Conservation (phyloP, 1,140 invertebrate genomes). For the Camponotus pennsylvanicus region DNA sequence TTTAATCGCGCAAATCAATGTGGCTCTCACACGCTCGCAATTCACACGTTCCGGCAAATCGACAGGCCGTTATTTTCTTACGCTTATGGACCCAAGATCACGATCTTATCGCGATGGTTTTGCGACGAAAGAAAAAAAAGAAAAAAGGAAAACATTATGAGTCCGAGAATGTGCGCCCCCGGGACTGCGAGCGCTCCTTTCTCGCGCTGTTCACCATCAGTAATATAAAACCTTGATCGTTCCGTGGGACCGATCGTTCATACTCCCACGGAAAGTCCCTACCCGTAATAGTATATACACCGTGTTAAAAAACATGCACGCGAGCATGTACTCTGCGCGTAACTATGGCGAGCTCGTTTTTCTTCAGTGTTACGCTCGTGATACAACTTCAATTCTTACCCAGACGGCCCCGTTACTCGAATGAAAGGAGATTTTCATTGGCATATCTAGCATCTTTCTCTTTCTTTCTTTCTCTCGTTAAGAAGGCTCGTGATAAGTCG, state of each 20-base stretch:
- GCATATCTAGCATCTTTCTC: neutral
- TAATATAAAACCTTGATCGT: conserved; percentile 80
- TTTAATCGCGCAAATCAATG: conserved; percentile 48
- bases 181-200: conserved; percentile 64
- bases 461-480: neutral
- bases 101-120: conserved; percentile 59
- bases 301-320: conserved; percentile 73
- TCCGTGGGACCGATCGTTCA: conserved; percentile 79
- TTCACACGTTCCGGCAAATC: conserved; percentile 47
- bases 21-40: conserved; percentile 36
- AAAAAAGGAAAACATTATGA: neutral
- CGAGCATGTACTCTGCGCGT: conserved; percentile 25
- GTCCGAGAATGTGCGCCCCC: neutral
- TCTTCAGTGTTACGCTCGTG: neutral
- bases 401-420: conserved; percentile 39
- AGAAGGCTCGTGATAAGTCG: neutral
- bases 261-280: conserved; percentile 79
- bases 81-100: conserved; percentile 36
- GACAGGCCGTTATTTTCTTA: conserved; percentile 45
- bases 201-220: conserved; percentile 70
- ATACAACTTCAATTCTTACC: conserved; percentile 39
- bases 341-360: conserved; percentile 36
- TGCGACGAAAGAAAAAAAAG: conserved; percentile 36
- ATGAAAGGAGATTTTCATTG: conserved; percentile 47
- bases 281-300: conserved; percentile 70